Evolutionary conservation across 2,888 invertebrate genomes (phyloP), one percentile per base, ranked within the genome.

Genomic region (Spilosoma lubricipeda): DNA sequence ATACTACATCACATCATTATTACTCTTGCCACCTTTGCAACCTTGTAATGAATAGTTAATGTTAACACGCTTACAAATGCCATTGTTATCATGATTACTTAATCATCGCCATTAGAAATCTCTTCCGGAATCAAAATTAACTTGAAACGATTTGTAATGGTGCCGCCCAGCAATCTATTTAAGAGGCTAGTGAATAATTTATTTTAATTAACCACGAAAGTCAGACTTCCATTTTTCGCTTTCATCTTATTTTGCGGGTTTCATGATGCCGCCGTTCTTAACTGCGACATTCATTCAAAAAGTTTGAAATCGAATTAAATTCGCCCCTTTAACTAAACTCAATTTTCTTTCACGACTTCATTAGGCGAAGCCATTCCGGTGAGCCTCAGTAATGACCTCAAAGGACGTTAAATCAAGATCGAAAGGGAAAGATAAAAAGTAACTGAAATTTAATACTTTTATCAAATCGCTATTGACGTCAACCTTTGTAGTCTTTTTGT

Each of bases 281-380:
- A 92, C 92, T 90, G 91, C 92, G 93, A 92, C 92, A 92, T 93
- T 93, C 93, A 93, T 93, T 94, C 92, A 90, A 92, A 94, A 94
- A 94, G 93, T 95, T 94, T 93, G 93, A 90, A 94, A 94, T 94
- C 93, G 93, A 95, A 94, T 94, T 94, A 94, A 94, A 94, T 93
- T 93, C 94, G 93, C 94, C 94, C 94, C 93, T 95, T 95, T 94
- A 93, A 94, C 93, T 94, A 93, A 94, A 94, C 94, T 94, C 94
- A 93, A 94, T 95, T 94, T 94, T 94, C 94, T 93, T 94, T 93
- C 93, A 94, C 92, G 95, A 94, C 93, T 94, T 95, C 95, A 94
- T 95, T 95, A 95, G 93, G 93, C 92, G 93, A 89, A 92, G 91
- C 93, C 92, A 93, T 94, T 93, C 92, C 93, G 93, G 93, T 93